Base-by-base conservation (phyloP, 2,888 invertebrate species). In the Temnothorax rugatulus region DNA sequence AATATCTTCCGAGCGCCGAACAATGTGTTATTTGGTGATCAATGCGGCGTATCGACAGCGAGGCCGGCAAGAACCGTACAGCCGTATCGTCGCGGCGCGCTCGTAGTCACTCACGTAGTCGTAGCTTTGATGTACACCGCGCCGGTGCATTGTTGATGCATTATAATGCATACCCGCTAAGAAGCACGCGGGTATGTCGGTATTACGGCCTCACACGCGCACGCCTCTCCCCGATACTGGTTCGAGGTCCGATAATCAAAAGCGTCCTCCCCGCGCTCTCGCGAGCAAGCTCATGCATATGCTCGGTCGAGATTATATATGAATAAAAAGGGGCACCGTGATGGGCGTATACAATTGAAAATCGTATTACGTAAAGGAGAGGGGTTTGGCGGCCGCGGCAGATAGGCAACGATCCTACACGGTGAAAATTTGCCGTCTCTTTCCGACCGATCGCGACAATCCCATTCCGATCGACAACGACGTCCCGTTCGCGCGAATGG, bases 81-180 rank as follows among this genome's bases (percentile, higher is more conserved):
- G 8, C 54, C 73, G 79, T 90, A 90, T 89, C 87, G 90, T 77
- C 79, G 79, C 84, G 85, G 88, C 21, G 88, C 21, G 82, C 84
- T 79, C 89, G 90, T 86, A 75, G 90, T 91, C 89, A 88, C 90
- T 90, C 90, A 91, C 91, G 94, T 94, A 93, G 89, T 86, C 61
- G 69, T n/a, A 52, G 89, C 93, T 94, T 94, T 94, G 94, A 94
- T 93, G 93, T 92, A 85, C 88, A 92, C 94, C 94, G 94, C 93
- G 85, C 86, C 89, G 88, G 86, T 91, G 93, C 92, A 94, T 93
- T 91, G 93, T 91, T 87, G 92, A 92, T 93, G 93, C 93, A 94
- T 94, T 94, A 93, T 94, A 93, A 94, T 93, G 93, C 92, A 91
- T 90, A 90, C 90, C 90, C 91, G 87, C 90, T 87, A 90, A 90